phyloP scores from a whole-genome alignment of 2,797 vertebrate genomes.

The Harpagifer antarcticus region DNA sequence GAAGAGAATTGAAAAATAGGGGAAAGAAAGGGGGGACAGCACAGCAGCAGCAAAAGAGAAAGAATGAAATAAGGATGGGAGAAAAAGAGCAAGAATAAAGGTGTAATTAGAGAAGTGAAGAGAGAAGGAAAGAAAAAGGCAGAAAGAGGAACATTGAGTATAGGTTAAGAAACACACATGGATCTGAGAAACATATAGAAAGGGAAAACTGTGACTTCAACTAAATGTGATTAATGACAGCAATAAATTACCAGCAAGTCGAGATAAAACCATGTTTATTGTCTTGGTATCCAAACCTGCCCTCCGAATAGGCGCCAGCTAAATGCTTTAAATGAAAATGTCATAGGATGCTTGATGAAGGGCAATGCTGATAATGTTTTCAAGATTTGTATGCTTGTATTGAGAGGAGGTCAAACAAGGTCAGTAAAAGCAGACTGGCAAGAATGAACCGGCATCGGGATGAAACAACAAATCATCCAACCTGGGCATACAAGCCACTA shows the following conservation, averaged over 20 bases:
- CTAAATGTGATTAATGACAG: too few species aligned
- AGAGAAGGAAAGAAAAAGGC: background rate
- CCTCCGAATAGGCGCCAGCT: constrained; percentile 7
- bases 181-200: background rate
- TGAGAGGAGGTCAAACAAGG: constrained; percentile 38
- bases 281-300: background rate
- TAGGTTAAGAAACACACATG: too few species aligned
- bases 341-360: background rate
- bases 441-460: constrained; percentile 20
- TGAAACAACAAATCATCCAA: constrained; percentile 41
- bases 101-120: background rate
- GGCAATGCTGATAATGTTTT: constrained; percentile 10
- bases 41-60: background rate
- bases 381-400: background rate
- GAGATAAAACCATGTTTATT: background rate
- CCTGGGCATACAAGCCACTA: constrained; percentile 49
- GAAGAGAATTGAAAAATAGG: background rate
- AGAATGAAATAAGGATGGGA: background rate
- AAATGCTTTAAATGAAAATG: constrained; percentile 20
- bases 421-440: constrained; percentile 36
- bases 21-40: background rate
- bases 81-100: constrained; percentile 13
- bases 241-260: too few species aligned
- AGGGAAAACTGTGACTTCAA: too few species aligned
- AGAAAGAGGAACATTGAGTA: too few species aligned